A percentile compares a stretch with the other conserved stretches of the same genome.
Conservation (phyloP, 2,888 invertebrate species). For the Norana najaformis region DNA sequence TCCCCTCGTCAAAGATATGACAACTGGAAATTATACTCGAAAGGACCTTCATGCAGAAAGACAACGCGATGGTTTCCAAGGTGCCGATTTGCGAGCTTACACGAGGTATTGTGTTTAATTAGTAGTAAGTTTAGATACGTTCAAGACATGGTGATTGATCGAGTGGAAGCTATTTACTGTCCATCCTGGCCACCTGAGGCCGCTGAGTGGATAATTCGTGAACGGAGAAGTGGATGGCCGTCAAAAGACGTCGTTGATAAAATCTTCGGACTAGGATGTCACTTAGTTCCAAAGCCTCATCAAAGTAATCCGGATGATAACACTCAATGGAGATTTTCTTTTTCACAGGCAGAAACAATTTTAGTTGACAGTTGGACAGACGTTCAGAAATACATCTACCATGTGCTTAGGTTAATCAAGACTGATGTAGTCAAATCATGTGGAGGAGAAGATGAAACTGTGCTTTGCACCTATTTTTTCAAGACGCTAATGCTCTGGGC, state of each 20-base stretch:
- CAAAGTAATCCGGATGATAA: neutral
- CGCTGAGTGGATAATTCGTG: neutral
- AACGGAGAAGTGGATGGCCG: neutral
- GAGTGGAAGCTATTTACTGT: slow-evolving; percentile 9
- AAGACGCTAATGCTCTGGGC: slow-evolving; percentile 27
- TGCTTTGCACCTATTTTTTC: slow-evolving; percentile 22
- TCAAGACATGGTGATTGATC: neutral
- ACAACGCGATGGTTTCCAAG: too few species aligned
- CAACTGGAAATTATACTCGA: too few species aligned
- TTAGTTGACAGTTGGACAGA: neutral
- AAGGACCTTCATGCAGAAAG: too few species aligned
- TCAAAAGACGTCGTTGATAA: neutral
- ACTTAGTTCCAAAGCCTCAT: slow-evolving; percentile 10
- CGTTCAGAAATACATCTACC: neutral
- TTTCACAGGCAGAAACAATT: slow-evolving; percentile 9
- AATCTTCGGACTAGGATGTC: slow-evolving; percentile 9
- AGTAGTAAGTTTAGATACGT: too few species aligned
- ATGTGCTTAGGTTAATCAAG: neutral
- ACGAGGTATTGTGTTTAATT: too few species aligned
- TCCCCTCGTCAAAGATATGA: too few species aligned
- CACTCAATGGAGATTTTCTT: slow-evolving; percentile 27
- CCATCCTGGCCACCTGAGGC: slow-evolving; percentile 26
- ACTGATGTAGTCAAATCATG: neutral
- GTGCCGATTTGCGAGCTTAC: too few species aligned
- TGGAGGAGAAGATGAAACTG: neutral